Evolutionary conservation across 2,888 invertebrate genomes (phyloP), one percentile per base, ranked within the genome.

Genomic region (Oscheius sp.): DNA sequence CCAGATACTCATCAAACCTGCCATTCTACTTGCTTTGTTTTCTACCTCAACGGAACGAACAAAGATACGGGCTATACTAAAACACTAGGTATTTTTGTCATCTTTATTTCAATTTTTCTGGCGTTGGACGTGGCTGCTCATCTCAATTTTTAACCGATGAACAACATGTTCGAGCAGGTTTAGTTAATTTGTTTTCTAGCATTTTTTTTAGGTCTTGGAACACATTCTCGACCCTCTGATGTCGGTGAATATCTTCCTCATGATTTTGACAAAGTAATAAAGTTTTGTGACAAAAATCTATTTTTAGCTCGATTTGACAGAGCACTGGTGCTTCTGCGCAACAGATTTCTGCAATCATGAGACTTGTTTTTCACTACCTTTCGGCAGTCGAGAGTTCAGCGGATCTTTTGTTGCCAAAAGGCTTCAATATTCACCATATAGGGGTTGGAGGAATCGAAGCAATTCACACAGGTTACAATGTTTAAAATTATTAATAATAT

Each of bases 261-360:
- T 63, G 78, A 79, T 47, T 82, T 80, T 54, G 82, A 82, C 57
- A 77, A 82, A 74, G 82, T 82, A 45, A 36, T 22, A 24, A 12
- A 24, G 12, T 9, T 47, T 44, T 44, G 12, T 22, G 4, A 54
- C 6, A 8, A 57, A 14, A 45, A 20, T 36, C 17, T 2, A 32
- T 24, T 71, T 82, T 30, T 68, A 82, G 81, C 71, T 73, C 57
- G 82, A 82, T 56, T 72, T 82, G 26, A 72, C 68, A 5, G 82
- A 82, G 65, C 81, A 82, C 66, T 82, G 82, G 82, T 82, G 82
- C 62, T 82, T 82, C 71, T 82, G 82, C 67, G 80, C 80, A 22
- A 74, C 80, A 9, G 80, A 82, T 30, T 74, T 76, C 33, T 82
- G 82, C 70, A 82, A 82, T 64, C 72, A 57, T 30, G 71, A 72